Percentiles rank a stretch among this genome's conserved stretches.
Evolutionary conservation across 2,888 invertebrate genomes (phyloP).

Genomic region (Pilophorus perplexus): DNA sequence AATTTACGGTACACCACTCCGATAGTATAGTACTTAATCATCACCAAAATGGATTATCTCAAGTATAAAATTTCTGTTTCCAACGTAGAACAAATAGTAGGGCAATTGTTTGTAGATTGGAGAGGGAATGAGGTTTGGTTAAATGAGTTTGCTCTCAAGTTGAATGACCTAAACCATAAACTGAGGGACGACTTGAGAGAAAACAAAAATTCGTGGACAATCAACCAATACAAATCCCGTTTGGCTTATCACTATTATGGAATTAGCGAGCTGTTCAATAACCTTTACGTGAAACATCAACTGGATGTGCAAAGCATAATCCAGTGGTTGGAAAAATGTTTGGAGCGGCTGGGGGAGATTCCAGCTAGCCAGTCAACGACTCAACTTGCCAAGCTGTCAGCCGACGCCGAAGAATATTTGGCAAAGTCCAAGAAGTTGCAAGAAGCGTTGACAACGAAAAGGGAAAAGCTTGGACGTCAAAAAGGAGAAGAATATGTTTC

Average conservation of each 20-base stretch:
- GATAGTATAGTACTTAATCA: no score
- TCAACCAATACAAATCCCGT: not conserved
- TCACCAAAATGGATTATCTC: no score
- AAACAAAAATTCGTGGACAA: not conserved
- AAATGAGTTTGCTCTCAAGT: not conserved
- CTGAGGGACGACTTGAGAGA: not conserved
- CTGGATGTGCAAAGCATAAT: not conserved
- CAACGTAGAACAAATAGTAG: no score
- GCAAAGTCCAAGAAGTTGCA: no score
- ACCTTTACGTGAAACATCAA: not conserved
- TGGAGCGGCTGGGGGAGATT: not conserved
- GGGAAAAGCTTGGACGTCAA: no score
- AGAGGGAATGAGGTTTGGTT: not conserved
- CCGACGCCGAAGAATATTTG: not conserved
- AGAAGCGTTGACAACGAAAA: no score
- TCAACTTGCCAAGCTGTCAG: not conserved
- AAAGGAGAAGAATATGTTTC: no score
- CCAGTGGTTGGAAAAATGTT: conserved; percentile 1
- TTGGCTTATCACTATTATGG: conserved; percentile 6
- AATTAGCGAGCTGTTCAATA: not conserved
- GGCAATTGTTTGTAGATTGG: no score
- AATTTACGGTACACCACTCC: no score
- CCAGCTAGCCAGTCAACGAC: not conserved
- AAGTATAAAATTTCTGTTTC: no score
- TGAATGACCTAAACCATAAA: not conserved